Base-by-base conservation (phyloP, 2,888 invertebrate genomes). In the Graphium colonna region DNA sequence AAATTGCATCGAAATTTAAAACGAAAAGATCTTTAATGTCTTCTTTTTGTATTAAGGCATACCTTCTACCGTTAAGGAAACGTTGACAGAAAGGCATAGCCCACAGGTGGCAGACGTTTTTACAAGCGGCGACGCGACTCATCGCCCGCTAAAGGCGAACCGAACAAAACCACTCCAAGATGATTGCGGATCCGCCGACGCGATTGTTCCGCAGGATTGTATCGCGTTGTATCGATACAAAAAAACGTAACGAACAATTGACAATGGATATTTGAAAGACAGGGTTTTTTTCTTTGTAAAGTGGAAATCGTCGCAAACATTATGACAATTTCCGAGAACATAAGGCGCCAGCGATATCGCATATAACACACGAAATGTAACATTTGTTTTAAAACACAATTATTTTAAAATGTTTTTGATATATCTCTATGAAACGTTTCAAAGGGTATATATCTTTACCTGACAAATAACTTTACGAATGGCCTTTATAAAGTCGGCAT, bases 61-160 rank as follows among this genome's bases (percentile, higher is more conserved):
- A 21, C 5, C 5, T 2, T 21, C 21, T 21, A 5, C 5, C 21
- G 2, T 41, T 18, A 41, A 38, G 17, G 36, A 38, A n/a, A 26
- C 26, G 47, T 26, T 36, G 9, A 36, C 36, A 36, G n/a, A 40
- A 17, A 40, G 40, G 40, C 40, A 40, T 40, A 40, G 16, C 10
- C 40, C 17, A 40, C 40, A 40, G 40, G 15, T 15, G 15, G 40
- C 15, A 39, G 38, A 39, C 38, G 33, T 40, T 17, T 40, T 17
- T 40, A 7, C n/a, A 40, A 16, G 12, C 12, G 12, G 2, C 40
- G 40, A 13, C 7, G 16, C 17, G 17, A 17, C 16, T 40, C 40
- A 17, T 40, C 17, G 15, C 15, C 38, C 39, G 15, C 9, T 15
- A 18, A 41, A 41, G 18, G 21, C 9, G 12, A 21, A 17, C 5